phyloP scores from a whole-genome alignment of 2,888 invertebrate genomes.

The Tachina fera region DNA sequence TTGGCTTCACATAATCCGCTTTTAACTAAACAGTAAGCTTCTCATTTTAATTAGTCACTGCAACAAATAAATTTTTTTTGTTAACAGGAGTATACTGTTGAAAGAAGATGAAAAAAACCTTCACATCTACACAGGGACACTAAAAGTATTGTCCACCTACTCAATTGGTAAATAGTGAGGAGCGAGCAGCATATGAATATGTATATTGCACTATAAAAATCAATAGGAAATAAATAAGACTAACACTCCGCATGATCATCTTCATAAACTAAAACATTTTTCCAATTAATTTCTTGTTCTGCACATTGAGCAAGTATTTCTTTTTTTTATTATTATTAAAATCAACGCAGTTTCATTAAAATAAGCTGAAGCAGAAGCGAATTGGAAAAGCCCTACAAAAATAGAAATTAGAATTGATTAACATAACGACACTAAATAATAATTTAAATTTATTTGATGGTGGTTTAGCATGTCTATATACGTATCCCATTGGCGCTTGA shows the following conservation, averaged over 20 bases:
- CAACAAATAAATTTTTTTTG: constrained; percentile 39
- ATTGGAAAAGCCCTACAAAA: background rate
- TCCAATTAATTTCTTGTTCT: constrained; percentile 65
- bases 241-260: constrained; percentile 63
- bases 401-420: background rate
- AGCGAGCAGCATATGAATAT: background rate
- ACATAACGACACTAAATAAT: no score
- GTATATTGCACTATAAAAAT: constrained; percentile 48
- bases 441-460: no score
- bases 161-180: constrained; percentile 38
- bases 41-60: constrained; percentile 37
- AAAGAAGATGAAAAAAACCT: background rate
- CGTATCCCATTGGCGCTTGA: no score
- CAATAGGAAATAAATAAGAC: constrained; percentile 63
- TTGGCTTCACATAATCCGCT: background rate
- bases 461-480: no score
- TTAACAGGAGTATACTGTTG: constrained; percentile 35
- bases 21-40: constrained; percentile 4
- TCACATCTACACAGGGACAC: background rate
- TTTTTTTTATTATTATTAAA: background rate
- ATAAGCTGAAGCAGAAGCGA: background rate
- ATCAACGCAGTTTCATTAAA: background rate
- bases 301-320: constrained; percentile 36
- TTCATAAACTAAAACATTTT: constrained; percentile 64
- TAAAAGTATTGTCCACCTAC: constrained; percentile 39